Evolutionary conservation across 2,888 invertebrate species (phyloP).

Genomic region (Carcina quercana): DNA sequence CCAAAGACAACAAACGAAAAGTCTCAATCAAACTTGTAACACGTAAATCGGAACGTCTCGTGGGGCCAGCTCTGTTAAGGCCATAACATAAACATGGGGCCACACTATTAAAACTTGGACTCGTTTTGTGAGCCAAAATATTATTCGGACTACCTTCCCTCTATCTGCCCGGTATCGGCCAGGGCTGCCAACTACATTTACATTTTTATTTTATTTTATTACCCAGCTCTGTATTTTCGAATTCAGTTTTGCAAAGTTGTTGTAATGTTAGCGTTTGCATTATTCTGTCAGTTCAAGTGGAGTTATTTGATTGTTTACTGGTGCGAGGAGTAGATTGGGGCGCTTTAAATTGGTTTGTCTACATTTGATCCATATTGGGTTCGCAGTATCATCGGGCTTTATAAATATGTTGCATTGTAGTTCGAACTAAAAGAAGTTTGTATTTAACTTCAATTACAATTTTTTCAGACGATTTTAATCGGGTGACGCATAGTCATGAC

Average conservation of each 20-base stretch:
- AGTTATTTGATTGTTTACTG: too few relatives aligned
- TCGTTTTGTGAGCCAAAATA: slow-evolving; percentile 73
- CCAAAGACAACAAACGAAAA: slow-evolving; percentile 11
- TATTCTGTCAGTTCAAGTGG: too few relatives aligned
- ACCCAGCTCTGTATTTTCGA: slow-evolving; percentile 27
- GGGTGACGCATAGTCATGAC: too few relatives aligned
- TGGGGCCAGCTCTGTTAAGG: slow-evolving; percentile 36
- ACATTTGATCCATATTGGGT: too few relatives aligned
- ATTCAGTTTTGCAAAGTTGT: slow-evolving; percentile 32
- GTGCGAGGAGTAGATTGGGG: too few relatives aligned
- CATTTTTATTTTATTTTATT: slow-evolving; percentile 59
- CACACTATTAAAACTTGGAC: slow-evolving; percentile 74
- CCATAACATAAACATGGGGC: slow-evolving; percentile 69
- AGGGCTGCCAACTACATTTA: slow-evolving; percentile 59
- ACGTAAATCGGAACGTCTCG: slow-evolving; percentile 29
- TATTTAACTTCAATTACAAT: too few relatives aligned
- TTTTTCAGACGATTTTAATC: too few relatives aligned
- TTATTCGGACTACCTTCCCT: slow-evolving; percentile 68
- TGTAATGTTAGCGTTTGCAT: slow-evolving; percentile 11
- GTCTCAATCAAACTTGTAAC: slow-evolving; percentile 25
- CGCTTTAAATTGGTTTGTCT: too few relatives aligned
- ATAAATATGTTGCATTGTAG: too few relatives aligned
- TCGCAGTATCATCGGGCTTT: too few relatives aligned
- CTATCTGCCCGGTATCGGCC: slow-evolving; percentile 45
- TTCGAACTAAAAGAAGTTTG: too few relatives aligned